Evolutionary conservation across 1,140 invertebrate genomes (phyloP).

Genomic region (Globodera rostochiensis): DNA sequence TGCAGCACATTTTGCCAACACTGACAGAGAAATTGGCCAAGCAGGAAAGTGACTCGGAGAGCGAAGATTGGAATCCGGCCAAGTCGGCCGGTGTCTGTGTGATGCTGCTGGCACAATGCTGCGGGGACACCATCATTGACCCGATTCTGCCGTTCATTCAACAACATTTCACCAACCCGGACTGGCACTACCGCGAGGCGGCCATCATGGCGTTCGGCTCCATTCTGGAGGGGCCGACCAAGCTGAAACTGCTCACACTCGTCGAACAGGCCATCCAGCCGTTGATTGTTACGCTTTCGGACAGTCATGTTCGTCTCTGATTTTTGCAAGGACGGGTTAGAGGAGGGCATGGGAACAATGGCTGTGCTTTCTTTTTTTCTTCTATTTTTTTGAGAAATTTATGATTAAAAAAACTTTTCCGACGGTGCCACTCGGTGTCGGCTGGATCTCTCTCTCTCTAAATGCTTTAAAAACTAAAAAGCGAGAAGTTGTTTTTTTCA

Average conservation of each 20-base stretch:
- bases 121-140: slow-evolving; percentile 93
- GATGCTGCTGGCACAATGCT: slow-evolving; percentile 93
- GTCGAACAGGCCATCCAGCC: slow-evolving; percentile 95
- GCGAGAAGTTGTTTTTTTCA: too few relatives aligned
- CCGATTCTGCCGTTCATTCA: slow-evolving; percentile 96
- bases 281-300: slow-evolving; percentile 89
- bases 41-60: slow-evolving; percentile 77
- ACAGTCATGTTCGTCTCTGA: slow-evolving; percentile 71
- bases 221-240: slow-evolving; percentile 89
- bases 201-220: slow-evolving; percentile 97
- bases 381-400: not conserved
- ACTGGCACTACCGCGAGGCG: slow-evolving; percentile 94
- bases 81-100: slow-evolving; percentile 99
- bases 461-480: too few relatives aligned
- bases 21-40: slow-evolving; percentile 88
- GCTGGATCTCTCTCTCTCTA: too few relatives aligned
- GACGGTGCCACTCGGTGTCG: not conserved
- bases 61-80: slow-evolving; percentile 99
- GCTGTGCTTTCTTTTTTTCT: not conserved
- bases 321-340: slow-evolving; percentile 21
- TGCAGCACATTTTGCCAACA: slow-evolving; percentile 91
- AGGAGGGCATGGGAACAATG: too few relatives aligned
- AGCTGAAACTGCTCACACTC: slow-evolving; percentile 81
- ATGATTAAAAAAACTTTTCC: not conserved
- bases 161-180: slow-evolving; percentile 85